phyloP scores from a whole-genome alignment of 2,888 invertebrate species.

The Microctonus brassicae region DNA sequence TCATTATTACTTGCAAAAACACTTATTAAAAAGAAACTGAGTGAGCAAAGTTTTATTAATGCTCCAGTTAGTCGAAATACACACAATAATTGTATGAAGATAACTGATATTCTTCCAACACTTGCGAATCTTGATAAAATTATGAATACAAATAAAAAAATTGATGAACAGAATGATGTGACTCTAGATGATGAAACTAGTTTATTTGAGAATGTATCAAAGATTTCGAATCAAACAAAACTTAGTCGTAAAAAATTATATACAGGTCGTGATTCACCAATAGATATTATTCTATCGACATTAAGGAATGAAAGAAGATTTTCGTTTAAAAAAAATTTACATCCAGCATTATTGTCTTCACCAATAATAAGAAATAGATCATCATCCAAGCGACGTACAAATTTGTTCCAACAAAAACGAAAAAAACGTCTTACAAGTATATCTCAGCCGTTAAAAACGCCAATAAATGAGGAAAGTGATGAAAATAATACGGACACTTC shows the following conservation, averaged over 20 bases:
- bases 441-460: neutral
- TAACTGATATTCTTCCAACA: conserved; percentile 41
- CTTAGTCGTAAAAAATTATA: conserved; percentile 54
- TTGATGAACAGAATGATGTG: neutral
- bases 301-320: neutral
- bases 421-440: conserved; percentile 29
- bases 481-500: neutral
- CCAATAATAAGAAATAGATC: neutral
- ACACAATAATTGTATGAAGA: conserved; percentile 22
- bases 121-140: conserved; percentile 38
- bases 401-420: conserved; percentile 16
- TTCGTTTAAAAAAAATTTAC: conserved; percentile 30
- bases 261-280: conserved; percentile 51
- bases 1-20: neutral
- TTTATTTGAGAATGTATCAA: conserved; percentile 5
- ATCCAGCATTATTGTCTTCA: conserved; percentile 52
- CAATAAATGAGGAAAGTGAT: neutral
- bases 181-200: neutral
- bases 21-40: neutral
- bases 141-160: neutral
- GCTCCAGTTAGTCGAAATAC: neutral
- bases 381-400: conserved; percentile 2
- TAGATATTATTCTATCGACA: conserved; percentile 47
- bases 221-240: neutral
- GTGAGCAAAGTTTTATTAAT: neutral